Base-by-base conservation (phyloP, 2,797 vertebrate genomes). In the Dryobates pubescens region DNA sequence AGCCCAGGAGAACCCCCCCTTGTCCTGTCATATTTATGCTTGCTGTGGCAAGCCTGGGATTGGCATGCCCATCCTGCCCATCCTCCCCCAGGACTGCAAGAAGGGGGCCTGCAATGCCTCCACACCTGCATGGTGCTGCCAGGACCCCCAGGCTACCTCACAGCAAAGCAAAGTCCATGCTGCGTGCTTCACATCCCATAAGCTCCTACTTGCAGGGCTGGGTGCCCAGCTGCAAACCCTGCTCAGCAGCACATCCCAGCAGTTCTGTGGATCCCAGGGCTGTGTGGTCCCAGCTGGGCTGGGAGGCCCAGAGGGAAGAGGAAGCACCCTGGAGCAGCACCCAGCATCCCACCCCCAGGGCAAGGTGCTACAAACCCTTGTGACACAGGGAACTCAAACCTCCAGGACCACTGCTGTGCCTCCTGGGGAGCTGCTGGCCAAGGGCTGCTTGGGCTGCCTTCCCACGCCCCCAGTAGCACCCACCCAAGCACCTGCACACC, bases 251-350 rank as follows among this genome's bases (percentile, higher is more conserved):
- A 70, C 4, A 3, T 23, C 24, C 45, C 75, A 29, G 20, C 7
- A 54, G n/a, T 77, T 81, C 17, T 0, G 2, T 43, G 63, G 30
- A 34, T 6, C 63, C 43, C 8, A n/a, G 47, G 23, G 17, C 45
- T 9, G 4, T 0, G 2, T 1, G 0, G 47, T 30, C 26, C 32
- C 34, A 49, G 7, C 45, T 68, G 68, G 1, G 7, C 47, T 49
- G 47, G 11, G 24, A 26, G 56, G 4, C 57, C 22, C 7, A 0
- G 10, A 38, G 12, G 16, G 43, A 7, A 85, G 22, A 41, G 56
- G 29, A 27, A 61, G 12, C 8, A 2, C 47, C 17, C 51, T 10
- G 11, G 12, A 14, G 10, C 58, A 62, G 32, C 7, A 7, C 26
- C 79, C 8, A 0, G 63, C 68, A 62, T 6, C 51, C 63, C 2